Evolutionary conservation across 2,113 vertebrate species (phyloP), one percentile per base, ranked within the genome.

Genomic region (Nibea coibor): DNA sequence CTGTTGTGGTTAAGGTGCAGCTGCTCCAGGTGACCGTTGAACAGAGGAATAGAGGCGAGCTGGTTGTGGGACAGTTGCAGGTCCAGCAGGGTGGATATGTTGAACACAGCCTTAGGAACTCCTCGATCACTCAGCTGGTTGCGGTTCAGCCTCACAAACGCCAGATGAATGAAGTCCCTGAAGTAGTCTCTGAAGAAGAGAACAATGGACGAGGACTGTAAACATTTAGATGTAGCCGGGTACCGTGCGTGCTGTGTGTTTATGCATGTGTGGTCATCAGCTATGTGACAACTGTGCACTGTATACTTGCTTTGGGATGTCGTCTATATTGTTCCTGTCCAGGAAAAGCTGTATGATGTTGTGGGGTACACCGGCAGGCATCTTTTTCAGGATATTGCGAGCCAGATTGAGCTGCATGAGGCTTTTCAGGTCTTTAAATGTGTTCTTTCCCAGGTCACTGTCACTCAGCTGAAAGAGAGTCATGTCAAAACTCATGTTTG

Each of bases 371-470:
- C 96, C 97, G 0, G 93, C 87, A 0, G 98, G 98, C 98, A 99
- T 98, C 93, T 96, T 99, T 66, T 91, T 94, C 78, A 99, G 93
- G 82, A 89, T 93, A 75, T 99, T 99, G 91, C 97, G 95, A 19
- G 97, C 97, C 64, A 99, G 90, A 79, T 99, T 99, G 80, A 99
- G 97, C 90, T 99, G 98, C 93, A 99, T 95, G 81, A 99, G 96
- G 88, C 90, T 96, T 82, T 95, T 97, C 78, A 99, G 96, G 89
- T 97, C 97, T 81, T 95, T 97, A 85, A 99, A 98, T 42, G 95
- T 96, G 90, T 97, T 97, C 10, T 95, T 95, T 81, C 95, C 96
- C 89, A 99, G 93, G 87, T 95, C 96, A 0, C 88, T 94, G 1
- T 99, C 97, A 0, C 96, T 96, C 35, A 94, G 69, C 93, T 94